A percentile compares a stretch with the other conserved stretches of the same genome.
phyloP scores from a whole-genome alignment of 1,140 invertebrate genomes.

The Portunus trituberculatus region DNA sequence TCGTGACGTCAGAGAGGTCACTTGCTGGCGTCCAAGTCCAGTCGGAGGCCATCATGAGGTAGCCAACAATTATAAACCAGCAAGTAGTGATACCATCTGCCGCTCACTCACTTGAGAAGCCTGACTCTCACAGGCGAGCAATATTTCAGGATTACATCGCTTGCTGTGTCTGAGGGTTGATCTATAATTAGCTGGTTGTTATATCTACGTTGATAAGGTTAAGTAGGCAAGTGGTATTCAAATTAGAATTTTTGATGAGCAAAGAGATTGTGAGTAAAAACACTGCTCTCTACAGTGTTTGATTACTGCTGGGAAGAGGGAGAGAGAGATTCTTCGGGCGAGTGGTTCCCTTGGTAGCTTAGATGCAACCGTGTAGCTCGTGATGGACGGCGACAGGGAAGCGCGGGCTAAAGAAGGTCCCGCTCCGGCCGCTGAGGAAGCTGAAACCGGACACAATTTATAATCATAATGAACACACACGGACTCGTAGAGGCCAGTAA shows the following conservation, averaged over 20 bases:
- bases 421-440: not conserved
- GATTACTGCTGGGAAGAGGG: not conserved
- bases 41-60: not conserved
- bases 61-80: conserved; percentile 10
- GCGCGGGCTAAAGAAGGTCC: not conserved
- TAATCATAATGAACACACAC: not conserved
- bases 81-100: conserved; percentile 9
- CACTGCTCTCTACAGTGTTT: not conserved
- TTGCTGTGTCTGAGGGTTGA: not conserved
- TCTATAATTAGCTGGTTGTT: conserved; percentile 9
- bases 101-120: not conserved
- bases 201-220: not conserved
- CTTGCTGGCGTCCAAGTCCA: not conserved
- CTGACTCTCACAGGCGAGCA: not conserved
- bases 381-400: not conserved
- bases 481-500: not conserved
- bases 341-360: not conserved
- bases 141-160: conserved; percentile 22
- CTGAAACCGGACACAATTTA: conserved; percentile 9
- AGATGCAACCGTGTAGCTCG: not conserved
- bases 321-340: not conserved
- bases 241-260: not conserved
- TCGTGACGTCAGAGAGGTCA: not conserved
- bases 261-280: not conserved
- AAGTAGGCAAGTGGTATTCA: not conserved